Conservation (phyloP, 2,888 invertebrate species). For the Doris montereyensis region DNA sequence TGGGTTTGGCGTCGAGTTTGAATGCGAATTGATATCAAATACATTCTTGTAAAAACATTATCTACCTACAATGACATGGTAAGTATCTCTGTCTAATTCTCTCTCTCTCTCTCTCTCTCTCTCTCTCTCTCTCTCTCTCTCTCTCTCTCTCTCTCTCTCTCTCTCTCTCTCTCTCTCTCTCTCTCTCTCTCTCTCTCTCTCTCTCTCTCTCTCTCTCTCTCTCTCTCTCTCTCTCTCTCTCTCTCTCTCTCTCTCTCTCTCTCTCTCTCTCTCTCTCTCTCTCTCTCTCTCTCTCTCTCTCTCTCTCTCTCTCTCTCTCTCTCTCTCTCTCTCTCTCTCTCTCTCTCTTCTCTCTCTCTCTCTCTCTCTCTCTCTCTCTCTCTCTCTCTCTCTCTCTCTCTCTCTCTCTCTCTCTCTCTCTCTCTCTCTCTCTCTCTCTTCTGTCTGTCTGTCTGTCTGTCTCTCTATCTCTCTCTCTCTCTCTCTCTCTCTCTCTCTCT, state of each 20-base stretch:
- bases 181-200: not conserved
- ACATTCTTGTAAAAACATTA: no score
- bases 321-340: conserved; percentile 27
- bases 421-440: not conserved
- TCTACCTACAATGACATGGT: no score
- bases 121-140: conserved; percentile 3
- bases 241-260: not conserved
- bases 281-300: conserved; percentile 4
- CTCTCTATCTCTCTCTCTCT: no score
- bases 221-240: not conserved
- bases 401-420: no score
- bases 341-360: not conserved
- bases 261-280: not conserved
- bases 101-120: not conserved
- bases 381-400: not conserved
- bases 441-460: not conserved
- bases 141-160: not conserved
- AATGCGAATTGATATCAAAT: no score
- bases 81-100: not conserved
- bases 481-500: not conserved
- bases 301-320: conserved; percentile 25
- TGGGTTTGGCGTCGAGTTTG: no score
- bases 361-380: no score
- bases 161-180: not conserved
- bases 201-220: not conserved